phyloP scores from a whole-genome alignment of 2,797 vertebrate genomes.

The Gallinago stenura region DNA sequence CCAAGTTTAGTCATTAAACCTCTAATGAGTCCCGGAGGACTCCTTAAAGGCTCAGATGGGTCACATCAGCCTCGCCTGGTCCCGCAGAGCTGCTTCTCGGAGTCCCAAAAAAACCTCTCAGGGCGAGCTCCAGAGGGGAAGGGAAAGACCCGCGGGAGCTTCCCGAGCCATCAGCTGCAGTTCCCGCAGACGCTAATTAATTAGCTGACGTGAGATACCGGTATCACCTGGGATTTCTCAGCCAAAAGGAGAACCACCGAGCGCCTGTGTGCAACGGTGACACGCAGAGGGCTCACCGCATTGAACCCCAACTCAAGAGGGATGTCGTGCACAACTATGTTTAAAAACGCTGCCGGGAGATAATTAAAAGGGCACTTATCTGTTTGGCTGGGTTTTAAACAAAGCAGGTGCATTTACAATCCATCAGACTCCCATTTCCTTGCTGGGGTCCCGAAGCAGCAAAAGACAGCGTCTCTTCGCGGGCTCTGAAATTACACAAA shows the following conservation, averaged over 20 bases:
- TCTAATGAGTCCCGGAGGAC: slow-evolving; percentile 31
- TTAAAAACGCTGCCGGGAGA: not conserved
- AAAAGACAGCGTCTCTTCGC: not conserved
- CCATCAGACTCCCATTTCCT: slow-evolving; percentile 47
- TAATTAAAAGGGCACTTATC: slow-evolving; percentile 70
- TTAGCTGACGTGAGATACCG: not conserved
- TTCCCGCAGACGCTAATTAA: not conserved
- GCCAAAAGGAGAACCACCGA: not conserved
- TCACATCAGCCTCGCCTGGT: not conserved
- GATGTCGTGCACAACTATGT: not conserved
- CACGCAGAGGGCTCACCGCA: not conserved
- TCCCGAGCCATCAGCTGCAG: not conserved
- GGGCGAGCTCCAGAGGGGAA: not conserved
- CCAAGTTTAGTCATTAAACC: slow-evolving; percentile 31
- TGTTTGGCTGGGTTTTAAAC: slow-evolving; percentile 54
- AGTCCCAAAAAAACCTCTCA: not conserved
- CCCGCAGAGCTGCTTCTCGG: not conserved
- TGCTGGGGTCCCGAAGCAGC: not conserved
- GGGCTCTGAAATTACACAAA: slow-evolving; percentile 37
- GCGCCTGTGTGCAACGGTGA: not conserved
- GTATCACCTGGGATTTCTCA: not conserved
- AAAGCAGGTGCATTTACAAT: slow-evolving; percentile 23
- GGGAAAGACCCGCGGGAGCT: not conserved
- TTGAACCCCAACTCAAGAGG: not conserved
- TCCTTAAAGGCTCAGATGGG: slow-evolving; percentile 1